A percentile compares a stretch with the other conserved stretches of the same genome.
phyloP scores from a whole-genome alignment of 2,888 invertebrate genomes.

The Platerodrilus igneus region DNA sequence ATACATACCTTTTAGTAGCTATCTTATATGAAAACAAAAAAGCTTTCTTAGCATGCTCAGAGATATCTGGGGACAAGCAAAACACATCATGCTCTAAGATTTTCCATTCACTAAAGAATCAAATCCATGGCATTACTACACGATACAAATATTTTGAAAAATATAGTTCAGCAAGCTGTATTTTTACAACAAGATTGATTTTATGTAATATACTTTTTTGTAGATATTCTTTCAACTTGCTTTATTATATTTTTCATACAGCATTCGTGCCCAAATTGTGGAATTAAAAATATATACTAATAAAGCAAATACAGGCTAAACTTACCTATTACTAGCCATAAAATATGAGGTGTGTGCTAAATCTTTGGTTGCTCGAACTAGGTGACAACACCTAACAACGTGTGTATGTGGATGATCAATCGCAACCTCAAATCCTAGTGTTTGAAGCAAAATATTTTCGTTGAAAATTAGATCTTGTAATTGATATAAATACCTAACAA shows the following conservation, averaged over 20 bases:
- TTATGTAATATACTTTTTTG: too few species aligned
- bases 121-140: too few species aligned
- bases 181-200: too few species aligned
- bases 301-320: too few species aligned
- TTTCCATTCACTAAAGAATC: constrained; percentile 10
- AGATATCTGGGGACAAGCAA: constrained; percentile 2
- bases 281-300: too few species aligned
- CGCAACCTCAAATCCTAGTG: constrained; percentile 95
- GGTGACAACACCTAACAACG: constrained; percentile 92
- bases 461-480: constrained; percentile 93
- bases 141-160: too few species aligned
- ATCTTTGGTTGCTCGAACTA: constrained; percentile 94
- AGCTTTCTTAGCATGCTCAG: neutral
- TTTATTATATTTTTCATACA: too few species aligned
- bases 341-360: constrained; percentile 97
- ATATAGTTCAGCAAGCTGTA: too few species aligned
- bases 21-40: constrained; percentile 6
- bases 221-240: too few species aligned
- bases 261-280: too few species aligned
- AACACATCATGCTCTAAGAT: constrained; percentile 1
- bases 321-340: constrained; percentile 94
- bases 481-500: constrained; percentile 58
- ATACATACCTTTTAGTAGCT: constrained; percentile 9
- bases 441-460: constrained; percentile 95
- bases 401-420: constrained; percentile 98